Base-by-base conservation (phyloP, 2,113 vertebrate genomes). In the Heloderma charlesbogerti region DNA sequence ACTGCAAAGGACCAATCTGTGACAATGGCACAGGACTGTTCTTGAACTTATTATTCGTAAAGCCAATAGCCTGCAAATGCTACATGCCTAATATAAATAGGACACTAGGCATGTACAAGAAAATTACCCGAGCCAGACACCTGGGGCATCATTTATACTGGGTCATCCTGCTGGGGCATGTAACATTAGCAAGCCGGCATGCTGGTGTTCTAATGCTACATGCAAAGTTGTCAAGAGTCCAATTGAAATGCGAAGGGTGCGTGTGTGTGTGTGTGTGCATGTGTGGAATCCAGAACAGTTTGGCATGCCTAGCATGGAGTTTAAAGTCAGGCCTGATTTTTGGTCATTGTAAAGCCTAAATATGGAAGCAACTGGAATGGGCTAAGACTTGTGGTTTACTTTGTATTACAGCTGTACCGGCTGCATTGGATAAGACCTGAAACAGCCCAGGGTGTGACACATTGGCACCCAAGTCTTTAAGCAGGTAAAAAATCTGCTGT, bases 1-100 rank as follows among this genome's bases (percentile, higher is more conserved):
- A 92, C 5, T 75, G 27, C 63, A 94, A 95, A 94, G 84, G 92
- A 91, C n/a, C n/a, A 95, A 90, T 92, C 94, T 20, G 88, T 93
- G 91, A 90, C 92, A 94, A 94, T 80, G 85, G 94, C 87, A 71
- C 79, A 82, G 93, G 94, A 84, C 92, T 89, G 92, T 91, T 93
- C 82, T 84, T 90, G 60, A 82, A 54, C 37, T 89, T 90, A 40
- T 60, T 88, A 78, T 77, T 89, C 89, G 93, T 94, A 88, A 94
- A 95, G n/a, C 69, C 84, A 94, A 85, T 51, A 67, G 93, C 91
- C 3, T 92, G 77, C 90, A 90, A 40, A 67, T 79, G 72, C 40
- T 75, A 40, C 25, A 60, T 10, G 48, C 12, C 9, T 37, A 69
- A 80, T 67, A 67, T 45, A 48, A 80, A 67, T 1, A 10, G 34